phyloP scores from a whole-genome alignment of 2,797 vertebrate genomes.

The Harpagifer antarcticus region DNA sequence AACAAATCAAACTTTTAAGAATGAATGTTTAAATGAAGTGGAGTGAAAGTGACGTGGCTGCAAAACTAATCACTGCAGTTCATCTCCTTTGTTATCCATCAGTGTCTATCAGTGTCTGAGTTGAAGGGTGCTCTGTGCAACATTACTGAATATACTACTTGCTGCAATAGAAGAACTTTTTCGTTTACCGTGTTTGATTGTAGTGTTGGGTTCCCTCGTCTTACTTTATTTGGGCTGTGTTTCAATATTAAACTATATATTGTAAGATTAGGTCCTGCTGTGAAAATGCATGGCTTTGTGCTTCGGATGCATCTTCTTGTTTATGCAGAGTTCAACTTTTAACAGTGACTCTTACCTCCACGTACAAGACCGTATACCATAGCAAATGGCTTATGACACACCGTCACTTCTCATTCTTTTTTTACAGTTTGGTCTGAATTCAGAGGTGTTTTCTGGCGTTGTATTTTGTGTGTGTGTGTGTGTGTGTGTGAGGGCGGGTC shows the following conservation, averaged over 20 bases:
- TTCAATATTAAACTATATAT: slow-evolving; percentile 53
- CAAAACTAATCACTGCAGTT: slow-evolving; percentile 24
- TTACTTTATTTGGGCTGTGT: slow-evolving; percentile 55
- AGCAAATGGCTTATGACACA: slow-evolving; percentile 24
- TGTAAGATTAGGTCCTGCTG: slow-evolving; percentile 64
- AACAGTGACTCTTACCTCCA: slow-evolving; percentile 47
- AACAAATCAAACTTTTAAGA: not conserved
- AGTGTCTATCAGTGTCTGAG: slow-evolving; percentile 5
- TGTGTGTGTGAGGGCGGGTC: slow-evolving; percentile 1
- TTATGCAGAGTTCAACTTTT: slow-evolving; percentile 19
- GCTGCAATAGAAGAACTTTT: slow-evolving; percentile 58
- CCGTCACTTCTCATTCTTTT: slow-evolving; percentile 7
- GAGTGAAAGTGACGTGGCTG: slow-evolving; percentile 35
- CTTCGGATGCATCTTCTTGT: slow-evolving; percentile 49
- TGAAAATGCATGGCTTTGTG: slow-evolving; percentile 78
- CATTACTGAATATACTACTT: slow-evolving; percentile 46
- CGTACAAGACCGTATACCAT: slow-evolving; percentile 17
- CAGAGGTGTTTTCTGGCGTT: slow-evolving; percentile 42
- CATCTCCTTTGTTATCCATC: not conserved
- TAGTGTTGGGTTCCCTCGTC: slow-evolving; percentile 58
- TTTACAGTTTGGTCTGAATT: slow-evolving; percentile 30
- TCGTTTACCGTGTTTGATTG: slow-evolving; percentile 67
- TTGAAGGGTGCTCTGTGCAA: slow-evolving; percentile 45
- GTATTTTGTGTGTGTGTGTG: slow-evolving; percentile 32
- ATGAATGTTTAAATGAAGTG: not conserved